Conservation (phyloP, 2,113 vertebrate species). For the Herpailurus yagouaroundi region DNA sequence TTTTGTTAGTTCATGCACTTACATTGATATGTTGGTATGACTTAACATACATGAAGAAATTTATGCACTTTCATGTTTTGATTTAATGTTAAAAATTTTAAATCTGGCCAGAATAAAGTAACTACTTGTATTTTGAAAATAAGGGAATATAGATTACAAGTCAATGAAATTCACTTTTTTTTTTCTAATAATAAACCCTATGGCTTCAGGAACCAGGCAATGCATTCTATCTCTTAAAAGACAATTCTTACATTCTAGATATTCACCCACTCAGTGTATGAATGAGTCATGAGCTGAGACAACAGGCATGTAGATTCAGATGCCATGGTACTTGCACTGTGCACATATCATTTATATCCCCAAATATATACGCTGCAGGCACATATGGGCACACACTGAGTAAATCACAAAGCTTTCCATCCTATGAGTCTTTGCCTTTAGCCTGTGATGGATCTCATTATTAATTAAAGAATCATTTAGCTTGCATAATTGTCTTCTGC, state of each 20-base stretch:
- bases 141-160: constrained; percentile 36
- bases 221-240: neutral
- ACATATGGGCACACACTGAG: constrained; percentile 57
- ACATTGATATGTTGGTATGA: neutral
- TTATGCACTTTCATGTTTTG: constrained; percentile 7
- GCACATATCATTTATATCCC: constrained; percentile 30
- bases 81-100: constrained; percentile 23
- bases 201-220: neutral
- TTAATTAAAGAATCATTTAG: constrained; percentile 84
- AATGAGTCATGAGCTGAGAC: constrained; percentile 42
- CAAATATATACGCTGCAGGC: constrained; percentile 46
- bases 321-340: neutral
- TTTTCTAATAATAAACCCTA: constrained; percentile 23
- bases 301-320: constrained; percentile 36
- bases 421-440: constrained; percentile 71
- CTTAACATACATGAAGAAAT: neutral
- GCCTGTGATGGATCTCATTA: constrained; percentile 83
- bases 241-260: neutral
- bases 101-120: constrained; percentile 41
- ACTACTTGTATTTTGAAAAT: constrained; percentile 54
- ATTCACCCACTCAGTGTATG: neutral
- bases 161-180: constrained; percentile 10
- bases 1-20: constrained; percentile 41
- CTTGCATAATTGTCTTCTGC: constrained; percentile 85
- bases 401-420: constrained; percentile 65